These are phyloP conservation scores for Meiosimyza decipiens DNA, from an alignment of 2,888 invertebrate species.

Conservation along the genomic window DNA sequence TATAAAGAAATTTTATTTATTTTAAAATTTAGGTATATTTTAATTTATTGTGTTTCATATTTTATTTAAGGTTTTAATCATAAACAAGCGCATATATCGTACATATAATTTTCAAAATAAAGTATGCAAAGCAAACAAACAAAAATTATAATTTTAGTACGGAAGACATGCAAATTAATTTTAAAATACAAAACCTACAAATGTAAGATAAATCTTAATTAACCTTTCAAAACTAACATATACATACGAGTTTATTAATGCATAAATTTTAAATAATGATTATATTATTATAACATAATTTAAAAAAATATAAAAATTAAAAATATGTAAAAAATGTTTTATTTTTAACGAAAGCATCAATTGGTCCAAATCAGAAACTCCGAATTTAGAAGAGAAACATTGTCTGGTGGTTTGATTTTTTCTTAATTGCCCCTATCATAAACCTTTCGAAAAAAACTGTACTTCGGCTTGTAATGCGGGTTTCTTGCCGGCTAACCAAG, in stretches of 20 bases:
- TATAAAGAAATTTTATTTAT: no score
- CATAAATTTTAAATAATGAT: constrained; percentile 21
- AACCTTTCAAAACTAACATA: constrained; percentile 14
- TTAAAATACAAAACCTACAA: constrained; percentile 2
- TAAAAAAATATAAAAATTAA: constrained; percentile 8
- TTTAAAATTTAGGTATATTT: no score
- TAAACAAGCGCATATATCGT: no score
- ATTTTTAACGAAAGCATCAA: constrained; percentile 8
- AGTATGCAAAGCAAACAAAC: constrained; percentile 25
- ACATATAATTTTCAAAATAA: constrained; percentile 4
- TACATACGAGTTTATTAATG: constrained; percentile 6
- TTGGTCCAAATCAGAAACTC: no score
- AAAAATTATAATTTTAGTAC: constrained; percentile 13
- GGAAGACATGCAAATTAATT: constrained; percentile 13
- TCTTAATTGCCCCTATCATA: no score
- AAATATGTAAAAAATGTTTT: constrained; percentile 9
- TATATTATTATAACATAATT: constrained; percentile 14
- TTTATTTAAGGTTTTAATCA: no score
- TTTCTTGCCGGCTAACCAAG: no score
- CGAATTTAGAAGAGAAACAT: no score
- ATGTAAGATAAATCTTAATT: constrained; percentile 26
- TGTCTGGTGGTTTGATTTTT: no score
- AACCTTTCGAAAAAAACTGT: no score
- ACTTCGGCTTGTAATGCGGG: no score
- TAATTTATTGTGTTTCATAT: no score